These are phyloP conservation scores for Indri indri DNA, from an alignment of 2,113 vertebrate genomes.

Conservation along the genomic window DNA sequence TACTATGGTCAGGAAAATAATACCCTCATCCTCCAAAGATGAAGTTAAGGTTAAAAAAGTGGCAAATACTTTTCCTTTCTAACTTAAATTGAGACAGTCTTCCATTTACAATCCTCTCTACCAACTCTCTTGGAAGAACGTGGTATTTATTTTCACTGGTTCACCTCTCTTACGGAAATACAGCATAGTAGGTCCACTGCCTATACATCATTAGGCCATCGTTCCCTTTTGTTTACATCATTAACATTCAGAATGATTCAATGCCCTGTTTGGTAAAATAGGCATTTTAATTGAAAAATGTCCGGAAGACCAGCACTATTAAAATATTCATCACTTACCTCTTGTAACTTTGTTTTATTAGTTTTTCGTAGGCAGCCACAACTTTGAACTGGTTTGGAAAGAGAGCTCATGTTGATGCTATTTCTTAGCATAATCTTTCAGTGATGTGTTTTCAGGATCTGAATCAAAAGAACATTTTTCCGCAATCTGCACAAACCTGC, in stretches of 20 bases:
- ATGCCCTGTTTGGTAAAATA: neutral
- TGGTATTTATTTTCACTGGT: neutral
- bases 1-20: neutral
- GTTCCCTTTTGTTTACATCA: neutral
- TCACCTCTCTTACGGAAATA: neutral
- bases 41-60: neutral
- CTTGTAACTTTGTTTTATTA: neutral
- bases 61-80: neutral
- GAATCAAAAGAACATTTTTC: conserved; percentile 65
- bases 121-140: neutral
- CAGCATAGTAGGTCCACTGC: neutral
- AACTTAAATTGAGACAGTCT: neutral
- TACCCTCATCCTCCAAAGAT: neutral
- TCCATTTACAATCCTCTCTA: neutral
- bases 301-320: neutral
- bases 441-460: conserved; percentile 56
- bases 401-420: neutral
- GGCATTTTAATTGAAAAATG: neutral
- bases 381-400: neutral
- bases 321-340: neutral
- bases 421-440: neutral
- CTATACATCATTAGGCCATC: neutral
- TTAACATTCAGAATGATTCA: neutral
- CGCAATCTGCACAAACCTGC: conserved; percentile 59
- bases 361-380: neutral